These are phyloP conservation scores for Rhyacophila evoluta DNA, from an alignment of 2,888 invertebrate species.

Conservation along the genomic window DNA sequence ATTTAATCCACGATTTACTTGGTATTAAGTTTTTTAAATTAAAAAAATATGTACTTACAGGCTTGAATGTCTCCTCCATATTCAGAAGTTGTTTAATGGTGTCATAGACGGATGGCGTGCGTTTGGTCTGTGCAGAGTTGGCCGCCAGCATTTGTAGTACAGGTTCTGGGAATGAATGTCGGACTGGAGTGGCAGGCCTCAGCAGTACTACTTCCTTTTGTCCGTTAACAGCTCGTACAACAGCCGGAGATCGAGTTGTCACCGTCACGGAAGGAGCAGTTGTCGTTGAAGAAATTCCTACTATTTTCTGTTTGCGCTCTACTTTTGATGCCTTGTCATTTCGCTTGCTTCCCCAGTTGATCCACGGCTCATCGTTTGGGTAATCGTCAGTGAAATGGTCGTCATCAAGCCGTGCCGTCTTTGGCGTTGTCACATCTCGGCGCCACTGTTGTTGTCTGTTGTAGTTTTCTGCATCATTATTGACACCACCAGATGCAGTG, in stretches of 20 bases:
- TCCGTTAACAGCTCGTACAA: conserved; percentile 60
- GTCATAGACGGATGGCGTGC: conserved; percentile 68
- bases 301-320: conserved; percentile 40
- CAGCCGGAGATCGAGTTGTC: conserved; percentile 48
- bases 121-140: conserved; percentile 58
- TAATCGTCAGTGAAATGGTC: conserved; percentile 59
- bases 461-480: conserved; percentile 52
- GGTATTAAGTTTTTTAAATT: too few species aligned
- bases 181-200: conserved; percentile 70
- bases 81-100: conserved; percentile 71
- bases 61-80: conserved; percentile 67
- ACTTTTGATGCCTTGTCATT: conserved; percentile 51
- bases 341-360: conserved; percentile 66
- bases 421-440: conserved; percentile 56
- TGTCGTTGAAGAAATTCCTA: conserved; percentile 58
- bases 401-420: conserved; percentile 34
- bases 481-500: conserved; percentile 48
- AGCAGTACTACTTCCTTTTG: conserved; percentile 76
- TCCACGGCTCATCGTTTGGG: conserved; percentile 64
- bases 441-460: conserved; percentile 39
- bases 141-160: conserved; percentile 67
- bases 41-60: conserved; percentile 66
- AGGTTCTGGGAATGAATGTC: conserved; percentile 68
- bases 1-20: too few species aligned
- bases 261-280: conserved; percentile 60